Evolutionary conservation across 2,797 vertebrate genomes (phyloP), one percentile per base, ranked within the genome.

Genomic region (Bovichtus diacanthus): DNA sequence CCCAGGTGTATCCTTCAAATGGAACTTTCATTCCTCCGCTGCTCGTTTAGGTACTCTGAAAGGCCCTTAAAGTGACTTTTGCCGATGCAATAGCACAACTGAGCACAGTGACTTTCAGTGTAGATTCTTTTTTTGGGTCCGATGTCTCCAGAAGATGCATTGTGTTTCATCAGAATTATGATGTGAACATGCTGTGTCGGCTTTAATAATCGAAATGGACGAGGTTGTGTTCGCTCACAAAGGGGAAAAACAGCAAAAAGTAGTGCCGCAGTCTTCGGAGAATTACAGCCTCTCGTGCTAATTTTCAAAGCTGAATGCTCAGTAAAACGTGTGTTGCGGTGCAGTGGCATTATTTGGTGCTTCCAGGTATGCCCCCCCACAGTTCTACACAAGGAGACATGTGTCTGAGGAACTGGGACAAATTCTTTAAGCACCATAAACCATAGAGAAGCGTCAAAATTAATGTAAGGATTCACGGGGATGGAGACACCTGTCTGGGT

Each of bases 1-100:
- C 88, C 91, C 92, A 94, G 93, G 93, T 95, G 94, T 90, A 74
- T 87, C 88, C 80, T 78, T 88, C 68, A 78, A 70, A 78, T 74
- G 63, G 70, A 80, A 77, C 86, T 70, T 83, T 90, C 65, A 76
- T 80, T 86, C 43, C 72, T 81, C 76, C 13, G 2, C 63, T 60
- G 74, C 70, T 55, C 16, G 61, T 84, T 51, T 58, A 76, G 69
- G 65, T 43, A 36, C 76, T 81, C 47, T 23, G 66, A 23, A n/a
- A 44, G 38, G 60, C 44, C 43, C 69, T 67, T 64, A 41, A 62
- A 74, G 69, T 27, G 8, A 53, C 50, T 72, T 62, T 63, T 70
- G 43, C 70, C 83, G 68, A 80, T 82, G 86, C 56, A 80, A 49
- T 16, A 59, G 56, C 61, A 81, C 34, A 74, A 49, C 46, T 39